Evolutionary conservation across 2,113 vertebrate genomes (phyloP).

Genomic region (Cathartes aura): DNA sequence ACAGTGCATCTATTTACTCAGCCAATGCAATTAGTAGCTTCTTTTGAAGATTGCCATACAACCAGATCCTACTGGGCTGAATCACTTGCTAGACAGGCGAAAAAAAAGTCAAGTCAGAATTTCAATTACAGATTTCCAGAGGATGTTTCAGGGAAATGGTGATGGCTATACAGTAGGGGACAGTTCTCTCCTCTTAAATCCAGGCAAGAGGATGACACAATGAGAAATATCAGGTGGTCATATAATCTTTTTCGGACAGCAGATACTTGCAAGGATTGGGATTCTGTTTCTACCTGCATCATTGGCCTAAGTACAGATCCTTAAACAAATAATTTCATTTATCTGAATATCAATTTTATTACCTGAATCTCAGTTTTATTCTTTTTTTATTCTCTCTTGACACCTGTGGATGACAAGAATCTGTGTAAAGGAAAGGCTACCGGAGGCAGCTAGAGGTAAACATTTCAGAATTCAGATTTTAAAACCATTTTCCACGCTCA

Average conservation of each 20-base stretch:
- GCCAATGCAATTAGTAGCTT: not conserved
- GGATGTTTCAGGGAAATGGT: not conserved
- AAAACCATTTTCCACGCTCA: not conserved
- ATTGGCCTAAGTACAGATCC: not conserved
- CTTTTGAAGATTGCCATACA: fast-evolving
- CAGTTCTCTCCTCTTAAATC: not conserved
- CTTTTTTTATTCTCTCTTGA: not conserved
- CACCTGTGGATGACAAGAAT: not conserved
- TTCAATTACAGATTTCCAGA: not conserved
- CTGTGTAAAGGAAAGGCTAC: not conserved
- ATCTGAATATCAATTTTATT: not conserved
- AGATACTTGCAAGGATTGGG: not conserved
- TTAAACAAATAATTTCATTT: not conserved
- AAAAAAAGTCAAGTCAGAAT: not conserved
- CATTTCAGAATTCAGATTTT: not conserved
- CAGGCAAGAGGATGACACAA: not conserved
- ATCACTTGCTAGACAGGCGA: not conserved
- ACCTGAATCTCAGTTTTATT: not conserved
- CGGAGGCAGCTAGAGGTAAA: not conserved
- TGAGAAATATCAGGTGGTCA: not conserved
- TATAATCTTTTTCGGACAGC: not conserved
- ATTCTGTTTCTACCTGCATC: not conserved
- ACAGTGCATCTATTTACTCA: not conserved
- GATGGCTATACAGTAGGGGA: not conserved
- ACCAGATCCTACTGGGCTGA: not conserved